Conservation (phyloP, 2,888 invertebrate genomes). For the Leuctra nigra region DNA sequence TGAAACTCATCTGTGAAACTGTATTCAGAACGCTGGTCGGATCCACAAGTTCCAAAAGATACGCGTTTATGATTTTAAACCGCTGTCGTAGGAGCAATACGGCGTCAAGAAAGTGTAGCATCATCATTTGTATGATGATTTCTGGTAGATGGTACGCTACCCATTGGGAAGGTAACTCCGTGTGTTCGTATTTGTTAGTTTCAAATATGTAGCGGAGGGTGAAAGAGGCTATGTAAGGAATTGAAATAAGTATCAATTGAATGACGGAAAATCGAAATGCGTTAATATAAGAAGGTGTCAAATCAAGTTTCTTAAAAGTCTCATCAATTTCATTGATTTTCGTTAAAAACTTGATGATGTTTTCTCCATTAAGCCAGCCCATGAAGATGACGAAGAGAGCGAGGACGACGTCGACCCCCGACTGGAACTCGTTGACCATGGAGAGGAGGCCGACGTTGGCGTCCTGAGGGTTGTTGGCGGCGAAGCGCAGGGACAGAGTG, state of each 20-base stretch:
- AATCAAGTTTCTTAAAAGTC: not conserved
- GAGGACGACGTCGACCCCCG: not conserved
- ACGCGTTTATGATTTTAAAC: constrained; percentile 1
- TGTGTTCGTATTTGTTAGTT: not conserved
- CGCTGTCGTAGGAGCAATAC: constrained; percentile 30
- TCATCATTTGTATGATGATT: constrained; percentile 22
- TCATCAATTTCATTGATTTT: constrained; percentile 7
- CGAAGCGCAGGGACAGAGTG: no score
- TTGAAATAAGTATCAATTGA: not conserved
- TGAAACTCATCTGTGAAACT: not conserved
- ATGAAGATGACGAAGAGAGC: constrained; percentile 2
- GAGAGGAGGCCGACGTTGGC: not conserved
- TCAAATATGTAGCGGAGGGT: not conserved
- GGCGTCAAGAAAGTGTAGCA: constrained; percentile 32
- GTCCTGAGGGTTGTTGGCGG: not conserved
- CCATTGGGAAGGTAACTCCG: not conserved
- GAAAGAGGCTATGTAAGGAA: not conserved
- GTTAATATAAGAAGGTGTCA: not conserved
- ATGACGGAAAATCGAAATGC: not conserved
- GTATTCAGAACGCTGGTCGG: not conserved
- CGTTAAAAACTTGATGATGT: not conserved
- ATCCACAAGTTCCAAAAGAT: constrained; percentile 9
- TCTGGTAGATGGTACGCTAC: not conserved
- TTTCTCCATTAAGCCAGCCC: not conserved
- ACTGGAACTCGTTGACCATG: not conserved